A percentile compares a stretch with the other conserved stretches of the same genome.
Conservation (phyloP, 2,797 vertebrate species). For the Tangara arthus region DNA sequence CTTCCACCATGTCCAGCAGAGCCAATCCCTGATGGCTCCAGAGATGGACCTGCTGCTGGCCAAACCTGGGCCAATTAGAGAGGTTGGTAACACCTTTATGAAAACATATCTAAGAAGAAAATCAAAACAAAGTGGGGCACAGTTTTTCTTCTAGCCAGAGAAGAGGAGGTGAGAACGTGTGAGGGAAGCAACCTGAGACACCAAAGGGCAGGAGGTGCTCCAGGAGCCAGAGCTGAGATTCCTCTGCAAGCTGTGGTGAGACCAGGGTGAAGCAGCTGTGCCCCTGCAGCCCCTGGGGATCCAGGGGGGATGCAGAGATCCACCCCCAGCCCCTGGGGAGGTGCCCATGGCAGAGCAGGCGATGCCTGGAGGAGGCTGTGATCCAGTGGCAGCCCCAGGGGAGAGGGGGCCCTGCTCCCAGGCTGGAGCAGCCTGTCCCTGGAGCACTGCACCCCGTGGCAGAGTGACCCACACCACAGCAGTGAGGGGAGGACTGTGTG, state of each 20-base stretch:
- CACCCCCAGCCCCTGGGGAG: too few relatives aligned
- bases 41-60: neutral
- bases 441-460: neutral
- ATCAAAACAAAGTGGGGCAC: neutral
- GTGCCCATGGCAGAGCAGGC: neutral
- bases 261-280: neutral
- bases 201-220: neutral
- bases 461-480: neutral
- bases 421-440: neutral
- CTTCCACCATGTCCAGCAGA: neutral
- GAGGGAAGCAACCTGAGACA: neutral
- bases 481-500: neutral
- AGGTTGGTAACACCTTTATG: neutral
- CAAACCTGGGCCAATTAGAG: accelerated
- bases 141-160: neutral
- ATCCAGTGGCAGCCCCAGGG: neutral
- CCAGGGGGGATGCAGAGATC: too few relatives aligned
- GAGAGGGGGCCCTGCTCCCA: neutral
- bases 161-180: neutral
- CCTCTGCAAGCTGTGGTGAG: neutral
- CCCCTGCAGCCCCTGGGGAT: neutral
- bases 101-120: neutral
- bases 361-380: neutral
- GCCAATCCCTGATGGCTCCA: neutral
- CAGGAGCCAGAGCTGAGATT: neutral